These are phyloP conservation scores for Drosophila pallidifrons DNA, from an alignment of 1,140 invertebrate genomes.

Conservation along the genomic window DNA sequence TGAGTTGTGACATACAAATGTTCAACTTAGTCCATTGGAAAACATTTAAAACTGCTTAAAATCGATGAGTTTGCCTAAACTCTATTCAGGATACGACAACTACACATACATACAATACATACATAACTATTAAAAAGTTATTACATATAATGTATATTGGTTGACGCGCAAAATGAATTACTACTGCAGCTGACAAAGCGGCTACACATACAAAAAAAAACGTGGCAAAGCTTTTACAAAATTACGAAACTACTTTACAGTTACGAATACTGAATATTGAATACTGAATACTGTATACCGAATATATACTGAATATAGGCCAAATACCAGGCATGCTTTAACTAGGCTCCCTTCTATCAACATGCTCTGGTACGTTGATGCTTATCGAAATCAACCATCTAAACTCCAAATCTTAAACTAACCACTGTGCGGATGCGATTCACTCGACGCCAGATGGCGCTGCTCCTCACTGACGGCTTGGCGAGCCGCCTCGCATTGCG, in stretches of 20 bases:
- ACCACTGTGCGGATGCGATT: conserved; percentile 67
- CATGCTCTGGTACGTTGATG: conserved; percentile 43
- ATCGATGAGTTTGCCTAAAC: conserved; percentile 34
- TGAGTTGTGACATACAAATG: conserved; percentile 58
- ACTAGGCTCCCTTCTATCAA: conserved; percentile 33
- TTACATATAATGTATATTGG: conserved; percentile 23
- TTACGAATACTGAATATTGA: conserved; percentile 62
- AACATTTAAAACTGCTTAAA: conserved; percentile 60
- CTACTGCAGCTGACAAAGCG: conserved; percentile 57
- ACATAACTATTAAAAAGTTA: conserved; percentile 49
- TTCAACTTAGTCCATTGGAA: conserved; percentile 80
- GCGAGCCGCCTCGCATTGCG: conserved; percentile 76
- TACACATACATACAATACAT: conserved; percentile 14
- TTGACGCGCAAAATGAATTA: conserved; percentile 52
- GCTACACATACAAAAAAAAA: conserved; percentile 52
- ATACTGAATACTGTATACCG: conserved; percentile 37
- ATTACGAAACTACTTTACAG: conserved; percentile 80
- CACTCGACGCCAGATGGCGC: conserved; percentile 54
- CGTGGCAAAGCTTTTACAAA: conserved; percentile 78
- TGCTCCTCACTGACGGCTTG: conserved; percentile 62
- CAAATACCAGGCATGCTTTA: conserved; percentile 8
- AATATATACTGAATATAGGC: conserved; percentile 24
- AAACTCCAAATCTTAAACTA: conserved; percentile 69
- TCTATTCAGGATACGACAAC: conserved; percentile 54
- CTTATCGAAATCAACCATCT: conserved; percentile 38